A percentile compares a stretch with the other conserved stretches of the same genome.
Conservation (phyloP, 2,797 vertebrate genomes). For the Onychomys leucogaster region DNA sequence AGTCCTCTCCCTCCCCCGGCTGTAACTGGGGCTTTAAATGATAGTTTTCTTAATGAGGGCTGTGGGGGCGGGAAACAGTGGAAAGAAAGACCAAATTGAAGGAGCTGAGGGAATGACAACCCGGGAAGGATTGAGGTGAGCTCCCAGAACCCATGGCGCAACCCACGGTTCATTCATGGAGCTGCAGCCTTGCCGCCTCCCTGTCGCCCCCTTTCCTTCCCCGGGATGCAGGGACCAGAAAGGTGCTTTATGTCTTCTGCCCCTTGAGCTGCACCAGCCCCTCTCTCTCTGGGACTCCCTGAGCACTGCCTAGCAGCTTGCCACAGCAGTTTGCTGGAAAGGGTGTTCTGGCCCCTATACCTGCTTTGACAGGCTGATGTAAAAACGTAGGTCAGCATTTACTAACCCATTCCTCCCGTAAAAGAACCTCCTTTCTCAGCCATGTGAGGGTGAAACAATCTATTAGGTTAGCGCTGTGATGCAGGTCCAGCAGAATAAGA, state of each 20-base stretch:
- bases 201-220: neutral
- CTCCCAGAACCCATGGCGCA: slow-evolving; percentile 30
- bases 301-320: neutral
- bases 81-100: slow-evolving; percentile 58
- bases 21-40: slow-evolving; percentile 63
- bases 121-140: slow-evolving; percentile 61
- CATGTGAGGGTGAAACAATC: neutral
- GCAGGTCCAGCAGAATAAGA: neutral
- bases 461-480: neutral
- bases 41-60: slow-evolving; percentile 71
- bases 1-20: neutral
- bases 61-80: slow-evolving; percentile 69
- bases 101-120: slow-evolving; percentile 46
- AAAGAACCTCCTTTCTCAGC: neutral
- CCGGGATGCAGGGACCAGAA: neutral
- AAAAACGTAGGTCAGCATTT: neutral
- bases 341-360: neutral
- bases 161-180: slow-evolving; percentile 45
- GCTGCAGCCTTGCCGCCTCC: neutral
- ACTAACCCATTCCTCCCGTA: neutral
- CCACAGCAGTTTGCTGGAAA: neutral
- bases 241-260: neutral
- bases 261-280: neutral
- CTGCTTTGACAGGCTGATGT: neutral
- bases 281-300: neutral